These are phyloP conservation scores for Rhyacophila evoluta DNA, from an alignment of 2,888 invertebrate genomes.

Conservation along the genomic window DNA sequence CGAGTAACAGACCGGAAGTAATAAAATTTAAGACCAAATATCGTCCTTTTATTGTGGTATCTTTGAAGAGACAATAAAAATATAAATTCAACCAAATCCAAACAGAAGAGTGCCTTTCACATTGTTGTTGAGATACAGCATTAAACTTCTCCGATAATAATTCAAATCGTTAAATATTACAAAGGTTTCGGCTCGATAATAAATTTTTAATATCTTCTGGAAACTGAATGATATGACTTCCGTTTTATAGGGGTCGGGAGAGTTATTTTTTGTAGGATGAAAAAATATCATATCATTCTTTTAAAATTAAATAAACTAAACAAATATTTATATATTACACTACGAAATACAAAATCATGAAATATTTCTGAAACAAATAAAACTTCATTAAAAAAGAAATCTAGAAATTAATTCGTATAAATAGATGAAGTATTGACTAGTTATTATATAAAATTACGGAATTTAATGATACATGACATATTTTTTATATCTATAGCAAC, in stretches of 20 bases:
- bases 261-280: no score
- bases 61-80: not conserved
- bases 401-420: no score
- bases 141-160: constrained; percentile 3
- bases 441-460: no score
- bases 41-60: not conserved
- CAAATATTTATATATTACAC: no score
- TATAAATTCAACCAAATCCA: not conserved
- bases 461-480: no score
- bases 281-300: no score
- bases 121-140: not conserved
- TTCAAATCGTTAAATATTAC: not conserved
- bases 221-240: not conserved
- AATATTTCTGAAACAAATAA: no score
- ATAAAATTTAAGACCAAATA: constrained; percentile 30
- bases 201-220: not conserved
- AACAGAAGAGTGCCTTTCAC: not conserved
- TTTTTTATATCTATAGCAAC: no score
- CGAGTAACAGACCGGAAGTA: not conserved
- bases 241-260: not conserved
- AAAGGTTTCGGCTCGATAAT: not conserved
- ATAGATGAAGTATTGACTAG: no score
- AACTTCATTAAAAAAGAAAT: no score
- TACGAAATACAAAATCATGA: no score
- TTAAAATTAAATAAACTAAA: no score